Conservation (phyloP, 2,797 vertebrate species). For the Anabas testudineus region DNA sequence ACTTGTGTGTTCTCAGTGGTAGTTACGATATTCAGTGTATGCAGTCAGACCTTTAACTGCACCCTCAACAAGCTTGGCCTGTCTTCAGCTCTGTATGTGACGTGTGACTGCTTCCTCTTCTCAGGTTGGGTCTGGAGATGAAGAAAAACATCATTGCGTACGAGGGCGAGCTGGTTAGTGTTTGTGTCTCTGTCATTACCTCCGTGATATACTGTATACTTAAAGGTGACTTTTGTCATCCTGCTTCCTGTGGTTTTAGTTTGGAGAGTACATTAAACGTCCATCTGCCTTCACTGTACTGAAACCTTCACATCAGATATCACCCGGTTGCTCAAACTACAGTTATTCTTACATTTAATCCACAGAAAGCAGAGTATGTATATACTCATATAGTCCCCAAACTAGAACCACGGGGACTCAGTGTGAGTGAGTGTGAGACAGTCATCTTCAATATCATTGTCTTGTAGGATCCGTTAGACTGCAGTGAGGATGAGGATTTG, state of each 20-base stretch:
- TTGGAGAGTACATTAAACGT: too few relatives aligned
- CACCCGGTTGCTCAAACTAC: too few relatives aligned
- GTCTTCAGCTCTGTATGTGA: neutral
- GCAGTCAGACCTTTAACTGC: neutral
- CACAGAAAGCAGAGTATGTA: too few relatives aligned
- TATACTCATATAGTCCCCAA: too few relatives aligned
- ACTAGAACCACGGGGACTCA: too few relatives aligned
- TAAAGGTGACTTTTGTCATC: too few relatives aligned
- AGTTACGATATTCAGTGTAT: neutral
- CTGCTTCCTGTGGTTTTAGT: too few relatives aligned
- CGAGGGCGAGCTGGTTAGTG: conserved; percentile 61
- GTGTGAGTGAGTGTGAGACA: too few relatives aligned
- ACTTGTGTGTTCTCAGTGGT: neutral
- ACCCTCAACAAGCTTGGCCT: neutral
- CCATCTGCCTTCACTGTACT: too few relatives aligned
- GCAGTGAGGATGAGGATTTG: conserved; percentile 41
- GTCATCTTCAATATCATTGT: neutral
- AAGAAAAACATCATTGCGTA: neutral
- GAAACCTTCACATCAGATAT: too few relatives aligned
- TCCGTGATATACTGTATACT: neutral
- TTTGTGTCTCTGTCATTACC: too few relatives aligned
- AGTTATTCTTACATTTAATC: too few relatives aligned
- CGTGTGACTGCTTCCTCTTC: neutral
- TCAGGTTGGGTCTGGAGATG: conserved; percentile 55
- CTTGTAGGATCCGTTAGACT: conserved; percentile 51